These are phyloP conservation scores for Clitarchus hookeri DNA, from an alignment of 2,888 invertebrate species.

Conservation along the genomic window DNA sequence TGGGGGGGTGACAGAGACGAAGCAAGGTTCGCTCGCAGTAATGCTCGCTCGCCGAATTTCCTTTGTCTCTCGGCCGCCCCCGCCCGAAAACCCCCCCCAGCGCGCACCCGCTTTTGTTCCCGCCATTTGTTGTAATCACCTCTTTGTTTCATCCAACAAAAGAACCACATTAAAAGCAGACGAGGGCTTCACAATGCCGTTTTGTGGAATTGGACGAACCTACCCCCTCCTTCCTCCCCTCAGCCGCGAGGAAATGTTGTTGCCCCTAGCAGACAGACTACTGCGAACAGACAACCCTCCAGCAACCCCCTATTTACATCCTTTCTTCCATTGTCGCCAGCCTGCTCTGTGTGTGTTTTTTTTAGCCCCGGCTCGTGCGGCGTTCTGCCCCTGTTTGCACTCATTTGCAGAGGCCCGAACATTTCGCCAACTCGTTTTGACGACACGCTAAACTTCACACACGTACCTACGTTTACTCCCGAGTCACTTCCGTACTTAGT, in stretches of 20 bases:
- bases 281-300: too few species aligned
- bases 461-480: too few species aligned
- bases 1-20: background rate
- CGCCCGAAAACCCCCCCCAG: background rate
- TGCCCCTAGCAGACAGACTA: background rate
- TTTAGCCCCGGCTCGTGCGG: background rate
- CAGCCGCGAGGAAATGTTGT: background rate
- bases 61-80: background rate
- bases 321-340: background rate
- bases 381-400: too few species aligned
- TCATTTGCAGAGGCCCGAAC: too few species aligned
- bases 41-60: constrained; percentile 3
- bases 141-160: constrained; percentile 14
- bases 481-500: too few species aligned
- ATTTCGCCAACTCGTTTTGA: too few species aligned
- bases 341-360: background rate
- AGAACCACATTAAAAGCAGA: constrained; percentile 14
- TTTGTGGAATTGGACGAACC: constrained; percentile 14
- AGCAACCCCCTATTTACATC: background rate
- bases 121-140: constrained; percentile 14
- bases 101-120: background rate
- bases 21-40: background rate
- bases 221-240: background rate
- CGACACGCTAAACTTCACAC: too few species aligned
- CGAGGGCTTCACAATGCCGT: constrained; percentile 14